Percentiles rank a stretch among this genome's conserved stretches.
These are phyloP conservation scores for Drosophila merina DNA, from an alignment of 2,888 invertebrate genomes.

Conservation along the genomic window DNA sequence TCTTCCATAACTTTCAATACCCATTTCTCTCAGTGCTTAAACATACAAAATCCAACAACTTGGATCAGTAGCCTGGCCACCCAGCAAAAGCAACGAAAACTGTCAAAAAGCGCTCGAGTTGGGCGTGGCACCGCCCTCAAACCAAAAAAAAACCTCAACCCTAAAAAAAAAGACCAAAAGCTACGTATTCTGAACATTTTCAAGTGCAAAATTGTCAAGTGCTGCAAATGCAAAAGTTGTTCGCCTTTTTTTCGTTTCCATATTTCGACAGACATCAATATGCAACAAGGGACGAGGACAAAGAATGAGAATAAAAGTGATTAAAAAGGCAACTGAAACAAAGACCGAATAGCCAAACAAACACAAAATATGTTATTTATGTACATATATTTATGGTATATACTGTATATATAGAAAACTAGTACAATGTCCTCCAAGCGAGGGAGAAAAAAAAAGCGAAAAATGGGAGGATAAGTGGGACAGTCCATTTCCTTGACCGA, in stretches of 20 bases:
- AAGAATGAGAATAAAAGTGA: constrained; percentile 57
- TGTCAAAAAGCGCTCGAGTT: constrained; percentile 46
- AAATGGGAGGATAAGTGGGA: constrained; percentile 17
- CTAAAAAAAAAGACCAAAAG: background rate
- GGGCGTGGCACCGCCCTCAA: constrained; percentile 8
- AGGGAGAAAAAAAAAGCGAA: constrained; percentile 5
- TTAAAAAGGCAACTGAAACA: constrained; percentile 68
- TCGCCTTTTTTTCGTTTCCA: constrained; percentile 37
- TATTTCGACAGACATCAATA: constrained; percentile 53
- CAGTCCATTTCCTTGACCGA: constrained; percentile 72
- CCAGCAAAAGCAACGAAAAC: constrained; percentile 31
- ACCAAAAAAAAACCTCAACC: constrained; percentile 7
- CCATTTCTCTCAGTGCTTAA: constrained; percentile 7
- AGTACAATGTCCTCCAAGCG: constrained; percentile 4
- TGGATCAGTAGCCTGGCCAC: constrained; percentile 34
- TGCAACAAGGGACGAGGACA: constrained; percentile 10
- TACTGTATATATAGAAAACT: constrained; percentile 6
- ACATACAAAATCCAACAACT: constrained; percentile 31
- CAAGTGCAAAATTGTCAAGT: constrained; percentile 68
- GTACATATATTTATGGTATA: constrained; percentile 13
- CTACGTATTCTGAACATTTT: constrained; percentile 53
- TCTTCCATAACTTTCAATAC: too few species aligned
- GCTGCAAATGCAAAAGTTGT: constrained; percentile 68
- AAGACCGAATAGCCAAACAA: constrained; percentile 9
- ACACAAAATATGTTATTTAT: constrained; percentile 32